phyloP scores from a whole-genome alignment of 23 tunicate species.

The Halocynthia aurantium region DNA sequence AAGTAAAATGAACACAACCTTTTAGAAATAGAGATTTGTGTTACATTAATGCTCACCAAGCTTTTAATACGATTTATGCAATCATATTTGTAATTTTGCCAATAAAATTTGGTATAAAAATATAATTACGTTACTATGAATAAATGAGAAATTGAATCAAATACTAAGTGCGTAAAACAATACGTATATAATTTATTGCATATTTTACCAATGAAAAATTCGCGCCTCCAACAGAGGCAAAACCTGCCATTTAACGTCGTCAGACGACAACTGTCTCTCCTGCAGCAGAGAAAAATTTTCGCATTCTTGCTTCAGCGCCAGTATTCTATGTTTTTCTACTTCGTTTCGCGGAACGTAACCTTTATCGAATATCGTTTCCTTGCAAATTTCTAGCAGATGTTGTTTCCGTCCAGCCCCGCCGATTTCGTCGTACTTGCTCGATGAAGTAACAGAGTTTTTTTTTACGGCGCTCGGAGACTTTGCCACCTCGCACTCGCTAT shows the following conservation, averaged over 20 bases:
- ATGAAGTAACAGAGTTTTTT: background rate
- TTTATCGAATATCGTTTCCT: background rate
- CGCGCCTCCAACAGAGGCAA: slow-evolving; percentile 48
- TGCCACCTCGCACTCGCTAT: background rate
- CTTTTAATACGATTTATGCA: too few species aligned
- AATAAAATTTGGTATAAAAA: too few species aligned
- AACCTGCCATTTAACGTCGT: slow-evolving; percentile 50
- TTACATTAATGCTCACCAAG: too few species aligned
- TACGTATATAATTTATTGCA: background rate
- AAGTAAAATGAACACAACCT: too few species aligned
- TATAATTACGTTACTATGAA: too few species aligned
- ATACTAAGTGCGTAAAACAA: background rate
- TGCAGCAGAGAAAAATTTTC: slow-evolving; percentile 20
- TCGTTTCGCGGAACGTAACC: background rate
- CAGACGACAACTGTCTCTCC: slow-evolving; percentile 23
- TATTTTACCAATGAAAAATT: slow-evolving; percentile 39
- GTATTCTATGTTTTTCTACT: slow-evolving; percentile 12
- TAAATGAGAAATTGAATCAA: too few species aligned
- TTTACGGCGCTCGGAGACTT: background rate
- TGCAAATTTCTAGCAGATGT: background rate
- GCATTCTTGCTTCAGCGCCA: slow-evolving; percentile 3
- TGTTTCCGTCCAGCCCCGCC: background rate
- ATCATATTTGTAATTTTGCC: too few species aligned
- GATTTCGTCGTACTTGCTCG: background rate
- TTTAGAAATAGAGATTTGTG: too few species aligned